phyloP scores from a whole-genome alignment of 1,140 invertebrate species.

The Drosophila elegans region DNA sequence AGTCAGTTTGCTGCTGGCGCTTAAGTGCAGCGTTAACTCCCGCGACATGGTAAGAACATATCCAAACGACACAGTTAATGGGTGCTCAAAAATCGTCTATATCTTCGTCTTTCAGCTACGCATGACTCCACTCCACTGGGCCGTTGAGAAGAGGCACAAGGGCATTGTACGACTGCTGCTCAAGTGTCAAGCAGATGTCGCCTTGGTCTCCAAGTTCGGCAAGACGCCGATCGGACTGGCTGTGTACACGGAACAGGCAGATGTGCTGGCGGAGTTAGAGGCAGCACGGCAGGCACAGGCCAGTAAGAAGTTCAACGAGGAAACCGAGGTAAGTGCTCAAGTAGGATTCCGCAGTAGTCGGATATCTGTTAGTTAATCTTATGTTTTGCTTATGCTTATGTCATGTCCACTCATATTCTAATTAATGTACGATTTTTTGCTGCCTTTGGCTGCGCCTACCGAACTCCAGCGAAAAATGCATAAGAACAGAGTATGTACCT shows the following conservation, averaged over 20 bases:
- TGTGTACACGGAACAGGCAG: slow-evolving; percentile 72
- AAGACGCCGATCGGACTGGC: slow-evolving; percentile 93
- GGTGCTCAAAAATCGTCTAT: neutral
- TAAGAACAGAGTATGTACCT: slow-evolving; percentile 62
- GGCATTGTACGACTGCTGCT: slow-evolving; percentile 90
- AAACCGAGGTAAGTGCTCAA: slow-evolving; percentile 63
- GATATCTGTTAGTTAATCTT: neutral
- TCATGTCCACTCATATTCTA: neutral
- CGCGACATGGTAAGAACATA: slow-evolving; percentile 91
- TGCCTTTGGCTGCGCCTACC: slow-evolving; percentile 15
- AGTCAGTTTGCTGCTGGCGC: slow-evolving; percentile 90
- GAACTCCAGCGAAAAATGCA: slow-evolving; percentile 29
- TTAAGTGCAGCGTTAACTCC: slow-evolving; percentile 91
- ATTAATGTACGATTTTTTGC: slow-evolving; percentile 19
- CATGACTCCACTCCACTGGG: slow-evolving; percentile 98
- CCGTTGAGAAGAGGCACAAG: slow-evolving; percentile 92
- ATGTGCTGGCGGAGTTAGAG: slow-evolving; percentile 77
- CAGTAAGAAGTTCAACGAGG: slow-evolving; percentile 70
- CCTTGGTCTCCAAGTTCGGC: slow-evolving; percentile 92
- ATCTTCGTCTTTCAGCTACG: slow-evolving; percentile 87
- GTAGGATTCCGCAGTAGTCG: too few species aligned
- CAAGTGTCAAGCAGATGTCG: slow-evolving; percentile 89
- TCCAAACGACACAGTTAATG: neutral
- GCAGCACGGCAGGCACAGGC: slow-evolving; percentile 67
- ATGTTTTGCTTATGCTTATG: slow-evolving; percentile 2